A percentile compares a stretch with the other conserved stretches of the same genome.
These are phyloP conservation scores for Ciconia nigra DNA, from an alignment of 2,797 vertebrate species.

Conservation along the genomic window DNA sequence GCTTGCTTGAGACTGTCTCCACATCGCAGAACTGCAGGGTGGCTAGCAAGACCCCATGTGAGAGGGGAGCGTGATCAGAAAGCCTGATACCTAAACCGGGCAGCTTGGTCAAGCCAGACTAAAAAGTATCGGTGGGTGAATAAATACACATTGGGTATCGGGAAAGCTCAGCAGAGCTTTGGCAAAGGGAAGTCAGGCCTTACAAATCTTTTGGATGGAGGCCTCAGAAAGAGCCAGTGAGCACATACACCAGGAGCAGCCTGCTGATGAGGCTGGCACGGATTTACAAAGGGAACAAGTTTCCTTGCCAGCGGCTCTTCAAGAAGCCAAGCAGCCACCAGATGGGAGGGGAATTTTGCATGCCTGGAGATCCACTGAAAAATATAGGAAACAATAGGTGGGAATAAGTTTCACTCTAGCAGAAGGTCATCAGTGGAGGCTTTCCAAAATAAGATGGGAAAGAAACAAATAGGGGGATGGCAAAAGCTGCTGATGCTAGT, in stretches of 20 bases:
- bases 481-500: neutral
- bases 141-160: neutral
- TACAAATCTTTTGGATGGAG: neutral
- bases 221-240: neutral
- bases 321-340: neutral
- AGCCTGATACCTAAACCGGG: neutral
- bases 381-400: neutral
- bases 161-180: neutral
- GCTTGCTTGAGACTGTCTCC: neutral
- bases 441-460: neutral
- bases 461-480: neutral
- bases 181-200: neutral
- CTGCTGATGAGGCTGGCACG: neutral
- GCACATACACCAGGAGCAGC: neutral
- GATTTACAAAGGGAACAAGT: neutral
- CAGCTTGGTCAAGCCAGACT: neutral
- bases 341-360: neutral
- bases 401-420: neutral
- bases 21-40: neutral
- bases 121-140: neutral
- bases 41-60: fast-evolving
- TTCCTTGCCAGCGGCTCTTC: neutral
- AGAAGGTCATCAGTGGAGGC: neutral
- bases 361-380: neutral
- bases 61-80: neutral